Conservation (phyloP, 2,888 invertebrate genomes). For the Aleiodes testaceus region DNA sequence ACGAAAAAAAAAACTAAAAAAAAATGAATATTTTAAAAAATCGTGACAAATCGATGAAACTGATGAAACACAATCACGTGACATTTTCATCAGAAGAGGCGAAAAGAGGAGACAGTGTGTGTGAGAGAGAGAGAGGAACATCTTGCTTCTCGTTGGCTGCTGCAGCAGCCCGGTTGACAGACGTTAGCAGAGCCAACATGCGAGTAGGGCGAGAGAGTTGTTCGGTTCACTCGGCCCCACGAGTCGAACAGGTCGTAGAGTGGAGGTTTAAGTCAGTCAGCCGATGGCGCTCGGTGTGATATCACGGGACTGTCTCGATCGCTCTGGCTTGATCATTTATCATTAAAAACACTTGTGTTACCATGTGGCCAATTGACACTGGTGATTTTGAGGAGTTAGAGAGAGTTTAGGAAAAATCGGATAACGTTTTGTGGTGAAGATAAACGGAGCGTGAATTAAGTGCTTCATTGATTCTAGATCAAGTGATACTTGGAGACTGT, state of each 20-base stretch:
- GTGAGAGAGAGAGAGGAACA: constrained; percentile 1
- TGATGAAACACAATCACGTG: constrained; percentile 18
- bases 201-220: constrained; percentile 45
- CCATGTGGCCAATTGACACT: no score
- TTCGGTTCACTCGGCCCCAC: constrained; percentile 16
- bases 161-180: constrained; percentile 35
- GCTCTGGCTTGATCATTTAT: background rate
- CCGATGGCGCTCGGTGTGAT: constrained; percentile 62
- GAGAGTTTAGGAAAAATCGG: no score
- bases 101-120: background rate
- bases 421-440: no score
- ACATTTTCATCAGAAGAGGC: constrained; percentile 16
- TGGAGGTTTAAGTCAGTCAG: constrained; percentile 57
- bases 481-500: no score
- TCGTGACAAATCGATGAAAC: background rate
- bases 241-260: constrained; percentile 41
- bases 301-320: constrained; percentile 45
- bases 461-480: no score
- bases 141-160: constrained; percentile 39
- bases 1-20: background rate
- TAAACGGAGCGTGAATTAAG: no score
- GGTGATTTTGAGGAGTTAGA: no score
- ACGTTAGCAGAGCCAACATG: constrained; percentile 32
- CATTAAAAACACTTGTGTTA: no score
- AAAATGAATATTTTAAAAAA: background rate